These are phyloP conservation scores for Hirtodrosophila duncani DNA, from an alignment of 2,888 invertebrate genomes.

Conservation along the genomic window DNA sequence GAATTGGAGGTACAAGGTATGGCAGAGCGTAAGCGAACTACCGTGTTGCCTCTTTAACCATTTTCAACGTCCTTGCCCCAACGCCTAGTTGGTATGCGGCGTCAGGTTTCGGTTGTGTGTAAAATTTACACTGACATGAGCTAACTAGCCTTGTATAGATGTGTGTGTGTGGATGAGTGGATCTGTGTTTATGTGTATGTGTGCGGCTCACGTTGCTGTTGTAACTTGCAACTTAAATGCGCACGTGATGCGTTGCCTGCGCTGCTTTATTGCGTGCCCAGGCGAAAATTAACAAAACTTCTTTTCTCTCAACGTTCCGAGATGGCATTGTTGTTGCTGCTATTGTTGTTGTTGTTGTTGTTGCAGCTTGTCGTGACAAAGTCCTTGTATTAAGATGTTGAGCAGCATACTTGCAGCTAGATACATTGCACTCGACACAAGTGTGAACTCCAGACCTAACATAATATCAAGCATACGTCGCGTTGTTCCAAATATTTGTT, in stretches of 20 bases:
- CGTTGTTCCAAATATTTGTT: constrained; percentile 27
- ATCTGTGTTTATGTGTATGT: constrained; percentile 21
- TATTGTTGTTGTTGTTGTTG: not conserved
- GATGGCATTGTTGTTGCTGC: not conserved
- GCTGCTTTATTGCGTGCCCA: constrained; percentile 66
- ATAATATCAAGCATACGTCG: constrained; percentile 37
- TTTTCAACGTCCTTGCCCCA: not conserved
- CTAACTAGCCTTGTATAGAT: constrained; percentile 55
- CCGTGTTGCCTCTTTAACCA: not conserved
- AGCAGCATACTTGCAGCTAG: too few relatives aligned
- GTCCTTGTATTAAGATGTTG: constrained; percentile 35
- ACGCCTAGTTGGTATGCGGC: constrained; percentile 61
- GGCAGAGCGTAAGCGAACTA: not conserved
- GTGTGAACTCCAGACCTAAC: constrained; percentile 29
- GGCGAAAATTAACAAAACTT: constrained; percentile 59
- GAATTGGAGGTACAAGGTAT: too few relatives aligned
- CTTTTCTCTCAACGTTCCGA: constrained; percentile 6
- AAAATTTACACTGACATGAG: constrained; percentile 70
- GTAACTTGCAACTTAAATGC: constrained; percentile 69
- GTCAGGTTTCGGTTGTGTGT: constrained; percentile 67
- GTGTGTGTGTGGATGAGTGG: constrained; percentile 15
- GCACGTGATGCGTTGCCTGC: constrained; percentile 55
- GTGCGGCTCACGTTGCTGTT: constrained; percentile 55
- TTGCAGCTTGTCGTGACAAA: constrained; percentile 12
- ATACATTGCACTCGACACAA: constrained; percentile 13